phyloP scores from a whole-genome alignment of 1,140 invertebrate genomes.

The Drosophila yakuba region DNA sequence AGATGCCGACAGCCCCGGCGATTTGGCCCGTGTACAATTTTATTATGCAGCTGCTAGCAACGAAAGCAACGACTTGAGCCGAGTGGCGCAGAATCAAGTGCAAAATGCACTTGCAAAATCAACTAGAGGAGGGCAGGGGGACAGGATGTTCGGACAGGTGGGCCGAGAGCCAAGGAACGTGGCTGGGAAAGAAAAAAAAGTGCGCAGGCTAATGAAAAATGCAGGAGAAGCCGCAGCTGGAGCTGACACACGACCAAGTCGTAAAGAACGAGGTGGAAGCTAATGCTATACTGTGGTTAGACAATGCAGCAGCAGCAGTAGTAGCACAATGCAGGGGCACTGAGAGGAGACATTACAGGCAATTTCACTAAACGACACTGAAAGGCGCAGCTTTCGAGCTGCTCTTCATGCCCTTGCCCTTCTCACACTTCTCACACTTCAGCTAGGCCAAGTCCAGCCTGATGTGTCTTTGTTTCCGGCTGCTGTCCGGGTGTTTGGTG shows the following conservation, averaged over 20 bases:
- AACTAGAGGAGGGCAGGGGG: slow-evolving; percentile 28
- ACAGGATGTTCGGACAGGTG: slow-evolving; percentile 47
- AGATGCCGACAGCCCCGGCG: slow-evolving; percentile 24
- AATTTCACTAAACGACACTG: slow-evolving; percentile 79
- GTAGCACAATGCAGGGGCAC: not conserved
- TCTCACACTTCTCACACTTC: slow-evolving; percentile 11
- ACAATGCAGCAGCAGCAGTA: slow-evolving; percentile 55
- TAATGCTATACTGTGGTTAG: slow-evolving; percentile 59
- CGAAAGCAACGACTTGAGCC: slow-evolving; percentile 18
- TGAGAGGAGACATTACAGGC: slow-evolving; percentile 67
- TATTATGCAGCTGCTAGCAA: slow-evolving; percentile 51
- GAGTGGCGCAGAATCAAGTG: slow-evolving; percentile 62
- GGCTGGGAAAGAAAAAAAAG: slow-evolving; percentile 33
- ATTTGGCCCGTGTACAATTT: slow-evolving; percentile 58
- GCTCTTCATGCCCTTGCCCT: slow-evolving; percentile 1
- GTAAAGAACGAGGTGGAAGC: slow-evolving; percentile 58
- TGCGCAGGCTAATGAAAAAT: slow-evolving; percentile 73
- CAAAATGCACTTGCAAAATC: slow-evolving; percentile 73
- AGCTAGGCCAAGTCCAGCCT: not conserved
- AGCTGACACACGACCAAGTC: slow-evolving; percentile 60
- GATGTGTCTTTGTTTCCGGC: slow-evolving; percentile 11
- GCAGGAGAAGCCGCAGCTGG: slow-evolving; percentile 56
- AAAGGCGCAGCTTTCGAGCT: slow-evolving; percentile 23
- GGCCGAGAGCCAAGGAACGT: slow-evolving; percentile 40
- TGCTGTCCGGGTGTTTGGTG: slow-evolving; percentile 4